Percentiles rank a stretch among this genome's conserved stretches.
Evolutionary conservation across 2,888 invertebrate genomes (phyloP).

Genomic region (Drepanosiphum platanoidis): DNA sequence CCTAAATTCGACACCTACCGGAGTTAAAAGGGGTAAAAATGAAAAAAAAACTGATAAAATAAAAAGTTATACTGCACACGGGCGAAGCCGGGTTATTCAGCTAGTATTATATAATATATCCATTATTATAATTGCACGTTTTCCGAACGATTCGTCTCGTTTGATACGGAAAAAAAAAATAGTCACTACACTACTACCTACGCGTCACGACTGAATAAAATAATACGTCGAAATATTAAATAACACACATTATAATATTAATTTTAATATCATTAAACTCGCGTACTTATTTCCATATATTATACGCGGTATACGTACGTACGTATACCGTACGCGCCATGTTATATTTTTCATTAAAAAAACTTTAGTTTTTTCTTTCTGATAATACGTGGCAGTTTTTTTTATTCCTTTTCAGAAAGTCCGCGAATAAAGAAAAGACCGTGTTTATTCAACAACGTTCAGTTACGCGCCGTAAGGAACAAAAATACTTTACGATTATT

Average conservation of each 20-base stretch:
- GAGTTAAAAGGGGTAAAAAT: no score
- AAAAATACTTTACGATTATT: slow-evolving; percentile 45
- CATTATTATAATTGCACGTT: slow-evolving; percentile 17
- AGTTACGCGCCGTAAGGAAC: background rate
- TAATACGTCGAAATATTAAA: no score
- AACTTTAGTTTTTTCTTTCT: background rate
- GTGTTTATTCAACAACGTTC: background rate
- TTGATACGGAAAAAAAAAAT: no score
- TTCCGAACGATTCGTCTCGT: no score
- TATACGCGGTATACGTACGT: background rate
- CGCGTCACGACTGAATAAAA: no score
- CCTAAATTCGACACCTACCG: no score
- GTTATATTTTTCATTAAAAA: slow-evolving; percentile 4
- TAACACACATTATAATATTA: no score
- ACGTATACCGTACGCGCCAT: background rate
- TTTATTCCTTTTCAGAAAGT: background rate
- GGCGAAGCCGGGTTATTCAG: no score
- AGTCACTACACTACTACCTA: no score
- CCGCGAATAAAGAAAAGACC: background rate
- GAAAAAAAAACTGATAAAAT: no score
- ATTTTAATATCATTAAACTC: background rate
- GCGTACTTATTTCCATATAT: background rate
- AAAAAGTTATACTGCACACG: no score
- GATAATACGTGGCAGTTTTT: background rate
- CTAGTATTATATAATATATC: no score